Base-by-base conservation (phyloP, 2,888 invertebrate genomes). In the Autographa gamma region DNA sequence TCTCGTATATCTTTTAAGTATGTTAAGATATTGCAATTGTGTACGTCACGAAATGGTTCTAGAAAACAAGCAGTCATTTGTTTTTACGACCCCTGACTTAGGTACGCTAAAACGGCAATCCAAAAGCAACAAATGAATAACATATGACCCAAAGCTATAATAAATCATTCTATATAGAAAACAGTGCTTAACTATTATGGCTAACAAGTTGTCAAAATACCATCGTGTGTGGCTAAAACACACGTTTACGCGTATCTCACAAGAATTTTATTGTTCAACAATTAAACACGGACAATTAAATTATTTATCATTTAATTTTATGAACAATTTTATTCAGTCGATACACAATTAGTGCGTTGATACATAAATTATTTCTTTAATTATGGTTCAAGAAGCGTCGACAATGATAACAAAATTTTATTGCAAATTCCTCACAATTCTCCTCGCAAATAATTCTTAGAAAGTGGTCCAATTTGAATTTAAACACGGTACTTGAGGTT, bases 381-480 rank as follows among this genome's bases (percentile, higher is more conserved):
- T 58, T 59, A 54, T 66, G 16, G 16, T 38, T 7, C 69, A 68
- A 43, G 63, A 76, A 63, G 58, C 56, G 32, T 59, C 52, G 70
- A 66, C 59, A 59, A 41, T 66, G 64, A 69, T 69, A 77, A 73
- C 34, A 67, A 68, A 32, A 71, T 60, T 61, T 38, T 8, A 56
- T 56, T 56, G 19, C 11, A 72, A 34, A 73, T 68, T 65, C 63
- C 31, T 31, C 67, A 64, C n/a, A 14, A 25, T n/a, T n/a, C n/a
- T n/a, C n/a, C n/a, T n/a, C n/a, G n/a, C n/a, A n/a, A 64, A 43
- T 31, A 73, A 61, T 66, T 69, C 13, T 60, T 56, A 52, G 60
- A 74, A 79, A 74, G 43, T 72, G 54, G 16, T 70, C 65, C 67
- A 65, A 71, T 73, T 74, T 71, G 70, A 73, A 69, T 73, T 71